Conservation (phyloP, 2,888 invertebrate genomes). For the Plagiodera versicolora region DNA sequence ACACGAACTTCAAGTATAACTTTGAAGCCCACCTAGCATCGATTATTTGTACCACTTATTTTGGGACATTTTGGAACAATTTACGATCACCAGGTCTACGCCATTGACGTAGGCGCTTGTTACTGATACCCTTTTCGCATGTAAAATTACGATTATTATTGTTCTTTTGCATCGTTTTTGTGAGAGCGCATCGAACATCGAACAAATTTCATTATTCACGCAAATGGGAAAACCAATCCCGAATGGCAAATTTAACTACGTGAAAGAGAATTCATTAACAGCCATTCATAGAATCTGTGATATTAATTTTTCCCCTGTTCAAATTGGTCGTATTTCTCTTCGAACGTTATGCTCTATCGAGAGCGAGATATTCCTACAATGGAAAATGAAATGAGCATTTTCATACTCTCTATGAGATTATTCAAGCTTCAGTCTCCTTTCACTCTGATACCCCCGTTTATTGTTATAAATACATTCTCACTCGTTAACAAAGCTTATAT, state of each 20-base stretch:
- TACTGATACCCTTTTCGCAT: slow-evolving; percentile 30
- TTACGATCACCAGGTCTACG: no score
- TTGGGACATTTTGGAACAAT: no score
- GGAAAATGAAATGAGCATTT: not conserved
- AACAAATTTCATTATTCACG: slow-evolving; percentile 27
- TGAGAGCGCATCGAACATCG: slow-evolving; percentile 18
- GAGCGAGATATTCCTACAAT: not conserved
- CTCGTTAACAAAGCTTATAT: no score
- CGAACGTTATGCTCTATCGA: not conserved
- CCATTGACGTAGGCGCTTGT: not conserved
- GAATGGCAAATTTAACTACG: slow-evolving; percentile 26
- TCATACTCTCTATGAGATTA: not conserved
- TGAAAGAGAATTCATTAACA: slow-evolving; percentile 23
- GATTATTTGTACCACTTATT: no score
- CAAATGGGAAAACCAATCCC: slow-evolving; percentile 26
- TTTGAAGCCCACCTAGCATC: no score
- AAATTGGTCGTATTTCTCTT: slow-evolving; percentile 1
- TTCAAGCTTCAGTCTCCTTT: not conserved
- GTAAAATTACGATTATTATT: slow-evolving; percentile 29
- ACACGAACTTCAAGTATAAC: no score
- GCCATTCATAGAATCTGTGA: slow-evolving; percentile 14
- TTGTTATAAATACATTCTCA: no score
- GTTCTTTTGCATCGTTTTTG: slow-evolving; percentile 17
- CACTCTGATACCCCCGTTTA: not conserved
- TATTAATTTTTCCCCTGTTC: not conserved